Percentiles rank a stretch among this genome's conserved stretches.
phyloP scores from a whole-genome alignment of 1,140 invertebrate species.

The Bemisia tabaci region DNA sequence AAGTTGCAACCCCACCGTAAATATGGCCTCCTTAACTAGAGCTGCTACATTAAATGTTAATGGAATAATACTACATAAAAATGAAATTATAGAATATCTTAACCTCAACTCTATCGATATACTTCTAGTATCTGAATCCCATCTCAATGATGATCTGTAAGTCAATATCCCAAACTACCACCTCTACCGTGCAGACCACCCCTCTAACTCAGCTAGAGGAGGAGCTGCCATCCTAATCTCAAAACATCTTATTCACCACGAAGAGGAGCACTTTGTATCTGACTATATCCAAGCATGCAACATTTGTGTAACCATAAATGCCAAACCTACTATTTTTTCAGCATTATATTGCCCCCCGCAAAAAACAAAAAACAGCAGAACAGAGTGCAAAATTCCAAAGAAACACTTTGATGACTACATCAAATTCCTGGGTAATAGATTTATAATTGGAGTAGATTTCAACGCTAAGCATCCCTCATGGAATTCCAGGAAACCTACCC shows the following conservation, averaged over 20 bases:
- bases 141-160: not conserved
- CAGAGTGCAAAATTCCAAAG: not conserved
- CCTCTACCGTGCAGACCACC: not conserved
- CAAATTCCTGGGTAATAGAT: conserved; percentile 23
- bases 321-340: not conserved
- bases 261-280: not conserved
- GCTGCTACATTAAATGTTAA: not conserved
- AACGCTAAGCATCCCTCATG: conserved; percentile 32
- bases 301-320: not conserved
- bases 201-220: not conserved
- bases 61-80: not conserved
- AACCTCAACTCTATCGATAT: not conserved
- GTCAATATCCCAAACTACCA: not conserved
- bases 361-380: not conserved
- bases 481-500: conserved; percentile 18
- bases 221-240: conserved; percentile 3
- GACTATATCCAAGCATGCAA: not conserved
- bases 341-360: not conserved
- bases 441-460: conserved; percentile 30
- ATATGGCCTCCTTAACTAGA: no score
- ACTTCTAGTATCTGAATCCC: not conserved
- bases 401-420: conserved; percentile 22
- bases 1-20: no score
- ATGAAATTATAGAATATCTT: not conserved
- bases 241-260: not conserved